Percentiles rank a stretch among this genome's conserved stretches.
phyloP scores from a whole-genome alignment of 2,888 invertebrate species.

The Acanthosoma haemorrhoidale region DNA sequence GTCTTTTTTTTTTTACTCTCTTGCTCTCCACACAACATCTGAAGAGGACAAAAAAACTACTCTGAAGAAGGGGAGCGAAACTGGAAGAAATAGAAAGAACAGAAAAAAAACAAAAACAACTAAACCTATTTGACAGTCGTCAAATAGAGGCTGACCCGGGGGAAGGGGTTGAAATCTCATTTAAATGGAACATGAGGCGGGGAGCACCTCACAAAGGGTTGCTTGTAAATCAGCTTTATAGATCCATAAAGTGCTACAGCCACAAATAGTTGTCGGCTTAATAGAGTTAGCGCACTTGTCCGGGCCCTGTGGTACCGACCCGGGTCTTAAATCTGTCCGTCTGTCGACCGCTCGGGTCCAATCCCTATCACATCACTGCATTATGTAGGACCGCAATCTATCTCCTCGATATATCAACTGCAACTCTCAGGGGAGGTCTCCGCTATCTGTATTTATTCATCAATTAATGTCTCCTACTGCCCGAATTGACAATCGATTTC shows the following conservation, averaged over 20 bases:
- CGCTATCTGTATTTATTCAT: neutral
- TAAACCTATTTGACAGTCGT: neutral
- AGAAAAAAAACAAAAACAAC: neutral
- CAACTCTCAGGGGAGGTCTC: too few relatives aligned
- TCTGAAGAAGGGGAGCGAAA: conserved; percentile 2
- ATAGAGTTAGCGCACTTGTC: conserved; percentile 17
- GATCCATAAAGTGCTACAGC: conserved; percentile 11
- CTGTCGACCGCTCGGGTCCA: too few relatives aligned
- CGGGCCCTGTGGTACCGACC: neutral
- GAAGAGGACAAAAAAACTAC: neutral
- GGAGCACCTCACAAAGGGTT: neutral
- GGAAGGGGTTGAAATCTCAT: conserved; percentile 13
- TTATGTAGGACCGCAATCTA: too few relatives aligned
- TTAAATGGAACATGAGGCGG: conserved; percentile 11
- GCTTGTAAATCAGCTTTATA: conserved; percentile 13
- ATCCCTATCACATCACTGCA: too few relatives aligned
- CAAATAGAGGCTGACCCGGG: neutral
- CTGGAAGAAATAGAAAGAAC: neutral
- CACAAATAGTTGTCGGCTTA: neutral
- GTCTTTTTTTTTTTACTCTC: neutral
- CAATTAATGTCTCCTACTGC: too few relatives aligned
- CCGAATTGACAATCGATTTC: too few relatives aligned
- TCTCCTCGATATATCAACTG: too few relatives aligned
- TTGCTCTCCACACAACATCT: neutral
- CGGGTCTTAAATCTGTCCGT: neutral